Base-by-base conservation (phyloP, 2,888 invertebrate species). In the Drosophila meridiana region DNA sequence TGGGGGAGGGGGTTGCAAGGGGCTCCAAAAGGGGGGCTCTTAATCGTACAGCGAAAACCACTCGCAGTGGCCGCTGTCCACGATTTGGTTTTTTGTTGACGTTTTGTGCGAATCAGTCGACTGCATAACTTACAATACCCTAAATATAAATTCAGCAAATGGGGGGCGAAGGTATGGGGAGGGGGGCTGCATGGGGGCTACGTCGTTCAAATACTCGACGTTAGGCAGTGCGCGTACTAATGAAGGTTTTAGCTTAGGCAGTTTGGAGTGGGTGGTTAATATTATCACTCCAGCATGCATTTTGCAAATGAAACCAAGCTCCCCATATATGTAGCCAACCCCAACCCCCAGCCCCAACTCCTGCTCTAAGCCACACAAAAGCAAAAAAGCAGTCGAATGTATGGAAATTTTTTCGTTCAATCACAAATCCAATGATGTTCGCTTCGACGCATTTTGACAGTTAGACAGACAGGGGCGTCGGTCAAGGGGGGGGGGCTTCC, bases 401-500 rank as follows among this genome's bases (percentile, higher is more conserved):
- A 90, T 90, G 90, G 84, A 90, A 90, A 90, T 90, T 90, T 82
- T 80, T 83, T 52, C 52, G 87, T 88, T 87, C 90, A 87, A 87
- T 88, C 82, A 85, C 87, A 92, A 91, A 91, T 92, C 88, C 90
- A 91, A 91, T 92, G 92, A 92, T 92, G 92, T 92, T 88, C 92
- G 91, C 91, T 89, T 91, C 81, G 91, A 90, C 89, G 91, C 86
- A 92, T 92, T 90, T 91, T 91, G 90, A 92, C 92, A 92, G 91
- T 90, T 90, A 82, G 76, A 74, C 75, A 73, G 86, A 73, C 77
- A 62, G 57, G 63, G 64, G 53, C 53, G 42, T 38, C 47, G 47
- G 52, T n/a, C 36, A 53, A 40, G 57, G 57, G 48, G 38, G 45
- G 8, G 28, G 20, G 20, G 20, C 20, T 20, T 20, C 20, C 4